Conservation (phyloP, 2,113 vertebrate species). For the Rutilus rutilus region DNA sequence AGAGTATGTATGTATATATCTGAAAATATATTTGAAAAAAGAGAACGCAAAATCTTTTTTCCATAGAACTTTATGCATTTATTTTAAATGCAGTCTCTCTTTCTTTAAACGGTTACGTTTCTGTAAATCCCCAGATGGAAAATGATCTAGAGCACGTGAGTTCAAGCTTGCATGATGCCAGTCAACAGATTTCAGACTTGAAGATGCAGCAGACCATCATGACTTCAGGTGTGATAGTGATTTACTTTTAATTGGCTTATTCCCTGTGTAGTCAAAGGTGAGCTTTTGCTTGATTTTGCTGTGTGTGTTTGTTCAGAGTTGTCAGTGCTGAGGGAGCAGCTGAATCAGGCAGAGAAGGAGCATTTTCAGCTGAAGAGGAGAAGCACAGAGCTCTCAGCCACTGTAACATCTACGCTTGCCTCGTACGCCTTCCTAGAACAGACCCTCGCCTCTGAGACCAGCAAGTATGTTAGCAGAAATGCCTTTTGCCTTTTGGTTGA, state of each 20-base stretch:
- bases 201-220: constrained; percentile 75
- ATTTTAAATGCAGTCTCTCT: neutral
- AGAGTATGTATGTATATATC: neutral
- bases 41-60: neutral
- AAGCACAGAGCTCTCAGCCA: constrained; percentile 73
- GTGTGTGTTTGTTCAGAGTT: constrained; percentile 67
- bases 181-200: constrained; percentile 70
- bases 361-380: constrained; percentile 68
- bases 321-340: constrained; percentile 71
- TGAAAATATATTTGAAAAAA: neutral
- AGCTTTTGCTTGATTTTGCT: neutral
- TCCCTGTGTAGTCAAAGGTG: neutral
- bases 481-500: neutral
- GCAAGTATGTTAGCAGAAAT: constrained; percentile 65
- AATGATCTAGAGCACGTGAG: constrained; percentile 63
- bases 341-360: constrained; percentile 70
- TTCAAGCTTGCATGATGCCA: constrained; percentile 65
- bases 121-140: constrained; percentile 62
- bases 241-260: neutral
- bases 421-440: constrained; percentile 79
- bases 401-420: constrained; percentile 74
- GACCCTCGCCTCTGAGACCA: constrained; percentile 67
- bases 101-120: neutral
- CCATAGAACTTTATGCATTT: neutral
- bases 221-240: constrained; percentile 68